Evolutionary conservation across 2,797 vertebrate genomes (phyloP).

Genomic region (Eulemur mongoz): DNA sequence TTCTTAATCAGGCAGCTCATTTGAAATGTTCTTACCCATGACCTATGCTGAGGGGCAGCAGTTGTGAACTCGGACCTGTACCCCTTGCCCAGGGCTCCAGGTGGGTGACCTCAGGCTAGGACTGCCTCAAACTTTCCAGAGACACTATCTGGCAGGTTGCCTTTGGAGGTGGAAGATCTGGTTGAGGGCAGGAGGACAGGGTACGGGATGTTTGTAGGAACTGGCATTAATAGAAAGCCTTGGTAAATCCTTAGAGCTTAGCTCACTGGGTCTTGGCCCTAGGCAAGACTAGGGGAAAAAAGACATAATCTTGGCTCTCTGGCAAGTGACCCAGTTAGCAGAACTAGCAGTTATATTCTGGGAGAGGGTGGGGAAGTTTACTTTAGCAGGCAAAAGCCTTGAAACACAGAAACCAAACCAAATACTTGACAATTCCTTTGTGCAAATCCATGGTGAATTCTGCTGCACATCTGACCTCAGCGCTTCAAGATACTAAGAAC

Average conservation of each 20-base stretch:
- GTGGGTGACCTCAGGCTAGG: not conserved
- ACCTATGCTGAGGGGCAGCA: not conserved
- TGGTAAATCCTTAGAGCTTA: slow-evolving; percentile 61
- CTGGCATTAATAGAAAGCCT: slow-evolving; percentile 65
- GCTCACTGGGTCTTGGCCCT: slow-evolving; percentile 59
- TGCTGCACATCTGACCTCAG: not conserved
- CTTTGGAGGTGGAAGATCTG: not conserved
- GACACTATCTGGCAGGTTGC: not conserved
- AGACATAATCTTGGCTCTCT: slow-evolving; percentile 72
- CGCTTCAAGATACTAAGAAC: not conserved
- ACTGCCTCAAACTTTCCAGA: not conserved
- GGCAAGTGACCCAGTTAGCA: slow-evolving; percentile 74
- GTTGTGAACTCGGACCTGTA: not conserved
- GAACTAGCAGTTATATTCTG: slow-evolving; percentile 56
- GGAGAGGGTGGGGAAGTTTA: slow-evolving; percentile 52
- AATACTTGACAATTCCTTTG: slow-evolving; percentile 39
- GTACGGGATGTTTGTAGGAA: not conserved
- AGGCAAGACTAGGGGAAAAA: slow-evolving; percentile 25
- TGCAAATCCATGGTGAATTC: not conserved
- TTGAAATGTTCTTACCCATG: not conserved
- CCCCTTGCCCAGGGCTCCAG: not conserved
- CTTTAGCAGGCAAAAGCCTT: slow-evolving; percentile 48
- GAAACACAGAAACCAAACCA: slow-evolving; percentile 41
- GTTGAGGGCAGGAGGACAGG: not conserved
- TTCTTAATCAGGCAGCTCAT: not conserved